These are phyloP conservation scores for Brachyhypopomus occidentalis DNA, from an alignment of 2,113 vertebrate genomes.

Conservation along the genomic window DNA sequence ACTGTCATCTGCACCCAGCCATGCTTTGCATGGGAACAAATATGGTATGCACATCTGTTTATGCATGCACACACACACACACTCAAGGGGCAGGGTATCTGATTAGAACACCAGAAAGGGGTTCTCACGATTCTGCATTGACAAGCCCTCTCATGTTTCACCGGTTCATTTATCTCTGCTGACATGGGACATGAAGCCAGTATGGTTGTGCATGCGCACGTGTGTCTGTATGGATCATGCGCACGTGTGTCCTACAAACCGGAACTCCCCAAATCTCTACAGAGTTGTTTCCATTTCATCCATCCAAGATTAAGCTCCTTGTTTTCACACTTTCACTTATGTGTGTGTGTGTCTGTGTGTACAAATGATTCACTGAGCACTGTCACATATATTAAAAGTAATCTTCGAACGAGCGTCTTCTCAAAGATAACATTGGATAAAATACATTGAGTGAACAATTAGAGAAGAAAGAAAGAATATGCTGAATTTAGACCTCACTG, in stretches of 20 bases:
- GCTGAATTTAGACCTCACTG: too few relatives aligned
- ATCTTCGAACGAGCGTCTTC: background rate
- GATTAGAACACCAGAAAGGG: slow-evolving; percentile 23
- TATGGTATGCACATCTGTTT: too few relatives aligned
- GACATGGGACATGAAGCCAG: background rate
- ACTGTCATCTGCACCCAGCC: background rate
- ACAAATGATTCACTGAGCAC: slow-evolving; percentile 8
- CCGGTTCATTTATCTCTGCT: background rate
- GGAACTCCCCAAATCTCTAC: background rate
- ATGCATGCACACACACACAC: slow-evolving; percentile 10
- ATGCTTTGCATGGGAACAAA: background rate
- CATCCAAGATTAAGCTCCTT: background rate
- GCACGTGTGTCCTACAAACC: background rate
- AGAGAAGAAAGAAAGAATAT: background rate
- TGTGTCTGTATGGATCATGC: slow-evolving; percentile 4
- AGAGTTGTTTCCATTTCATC: background rate
- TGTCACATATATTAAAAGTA: background rate
- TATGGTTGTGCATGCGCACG: background rate
- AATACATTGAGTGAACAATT: background rate
- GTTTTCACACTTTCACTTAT: background rate
- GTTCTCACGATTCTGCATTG: background rate
- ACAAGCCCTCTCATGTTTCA: slow-evolving; percentile 11
- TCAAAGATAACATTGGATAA: too few relatives aligned
- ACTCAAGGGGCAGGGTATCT: background rate
- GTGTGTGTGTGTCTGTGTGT: background rate